A percentile compares a stretch with the other conserved stretches of the same genome.
These are phyloP conservation scores for Therioaphis trifolii DNA, from an alignment of 2,888 invertebrate species.

Conservation along the genomic window DNA sequence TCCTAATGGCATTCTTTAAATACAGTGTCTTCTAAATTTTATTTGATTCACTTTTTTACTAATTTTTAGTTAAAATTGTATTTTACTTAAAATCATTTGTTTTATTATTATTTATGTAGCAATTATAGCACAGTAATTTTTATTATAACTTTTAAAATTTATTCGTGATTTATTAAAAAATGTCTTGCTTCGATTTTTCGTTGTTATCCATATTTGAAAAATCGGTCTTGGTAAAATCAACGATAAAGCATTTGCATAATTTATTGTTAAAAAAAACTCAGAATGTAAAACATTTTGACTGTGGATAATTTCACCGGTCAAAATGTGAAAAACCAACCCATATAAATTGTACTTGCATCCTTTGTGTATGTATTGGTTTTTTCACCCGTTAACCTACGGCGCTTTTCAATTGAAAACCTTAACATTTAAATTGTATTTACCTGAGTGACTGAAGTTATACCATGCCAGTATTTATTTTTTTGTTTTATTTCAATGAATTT, in stretches of 20 bases:
- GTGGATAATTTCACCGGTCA: conserved; percentile 38
- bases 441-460: background rate
- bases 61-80: too few relatives aligned
- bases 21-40: too few relatives aligned
- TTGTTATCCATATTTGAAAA: too few relatives aligned
- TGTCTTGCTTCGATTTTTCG: too few relatives aligned
- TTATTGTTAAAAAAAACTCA: conserved; percentile 12
- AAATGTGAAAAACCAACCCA: conserved; percentile 9
- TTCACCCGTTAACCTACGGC: conserved; percentile 13
- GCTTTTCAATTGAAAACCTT: conserved; percentile 33
- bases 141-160: too few relatives aligned
- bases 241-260: conserved; percentile 37
- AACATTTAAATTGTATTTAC: conserved; percentile 8
- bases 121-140: too few relatives aligned
- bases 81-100: too few relatives aligned
- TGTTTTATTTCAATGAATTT: too few relatives aligned
- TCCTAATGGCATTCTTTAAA: background rate
- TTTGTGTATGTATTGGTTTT: conserved; percentile 25
- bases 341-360: conserved; percentile 25
- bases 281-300: conserved; percentile 45
- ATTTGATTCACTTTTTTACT: too few relatives aligned
- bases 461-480: too few relatives aligned
- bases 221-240: background rate
- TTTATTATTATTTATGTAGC: too few relatives aligned
- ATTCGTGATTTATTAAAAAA: too few relatives aligned